Evolutionary conservation across 1,140 invertebrate genomes (phyloP).

Genomic region (Zaprionus kolodkinae): DNA sequence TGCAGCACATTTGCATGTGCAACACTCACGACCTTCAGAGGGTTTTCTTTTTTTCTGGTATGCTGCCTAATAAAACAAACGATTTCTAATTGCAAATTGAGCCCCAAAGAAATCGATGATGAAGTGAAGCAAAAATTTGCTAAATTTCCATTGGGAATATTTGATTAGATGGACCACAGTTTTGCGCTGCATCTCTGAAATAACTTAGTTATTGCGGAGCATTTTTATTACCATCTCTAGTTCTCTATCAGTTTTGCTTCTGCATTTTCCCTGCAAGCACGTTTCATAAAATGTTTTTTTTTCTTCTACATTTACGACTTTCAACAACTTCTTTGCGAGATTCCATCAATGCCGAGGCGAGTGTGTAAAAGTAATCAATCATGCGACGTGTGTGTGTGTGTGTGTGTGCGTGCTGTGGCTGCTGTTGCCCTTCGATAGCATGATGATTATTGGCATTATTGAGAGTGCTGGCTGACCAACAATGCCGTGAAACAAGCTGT

Average conservation of each 20-base stretch:
- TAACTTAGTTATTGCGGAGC: not conserved
- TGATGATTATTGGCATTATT: conserved; percentile 65
- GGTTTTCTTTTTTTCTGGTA: not conserved
- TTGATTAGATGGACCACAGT: not conserved
- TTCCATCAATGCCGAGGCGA: conserved; percentile 21
- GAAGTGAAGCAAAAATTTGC: not conserved
- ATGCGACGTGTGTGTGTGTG: conserved; percentile 22
- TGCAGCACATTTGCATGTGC: conserved; percentile 62
- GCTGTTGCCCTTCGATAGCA: conserved; percentile 30
- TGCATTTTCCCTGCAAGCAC: not conserved
- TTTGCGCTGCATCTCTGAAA: not conserved
- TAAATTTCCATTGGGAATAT: not conserved
- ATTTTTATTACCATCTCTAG: too few species aligned
- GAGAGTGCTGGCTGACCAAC: conserved; percentile 33
- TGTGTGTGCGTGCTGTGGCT: not conserved
- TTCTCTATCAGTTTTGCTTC: not conserved
- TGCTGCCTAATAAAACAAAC: not conserved
- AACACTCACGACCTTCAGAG: conserved; percentile 18
- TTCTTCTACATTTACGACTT: conserved; percentile 2
- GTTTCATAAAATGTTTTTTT: conserved; percentile 3
- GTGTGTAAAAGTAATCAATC: conserved; percentile 40
- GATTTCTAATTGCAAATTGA: not conserved
- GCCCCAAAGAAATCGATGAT: too few species aligned
- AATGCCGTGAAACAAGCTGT: conserved; percentile 19
- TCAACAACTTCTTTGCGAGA: conserved; percentile 14